Conservation (phyloP, 2,888 invertebrate species). For the Bhutanitis thaidina region DNA sequence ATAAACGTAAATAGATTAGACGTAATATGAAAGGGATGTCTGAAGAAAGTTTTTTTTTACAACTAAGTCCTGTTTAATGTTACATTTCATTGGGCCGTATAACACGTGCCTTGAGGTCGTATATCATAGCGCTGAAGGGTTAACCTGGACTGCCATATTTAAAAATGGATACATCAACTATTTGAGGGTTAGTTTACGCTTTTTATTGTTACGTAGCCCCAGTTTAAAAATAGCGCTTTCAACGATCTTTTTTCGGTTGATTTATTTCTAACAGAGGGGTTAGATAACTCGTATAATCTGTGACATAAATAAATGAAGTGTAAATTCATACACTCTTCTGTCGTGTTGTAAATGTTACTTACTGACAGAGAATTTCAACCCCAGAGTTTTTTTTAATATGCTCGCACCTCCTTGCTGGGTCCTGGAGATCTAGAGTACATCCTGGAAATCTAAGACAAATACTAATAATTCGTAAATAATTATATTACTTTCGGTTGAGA, state of each 20-base stretch:
- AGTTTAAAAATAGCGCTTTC: slow-evolving; percentile 60
- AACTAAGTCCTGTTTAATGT: slow-evolving; percentile 49
- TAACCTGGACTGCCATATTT: slow-evolving; percentile 49
- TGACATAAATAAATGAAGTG: slow-evolving; percentile 30
- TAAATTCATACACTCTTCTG: slow-evolving; percentile 22
- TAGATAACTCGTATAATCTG: slow-evolving; percentile 29
- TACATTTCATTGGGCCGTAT: slow-evolving; percentile 49
- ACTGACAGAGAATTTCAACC: too few species aligned
- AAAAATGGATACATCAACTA: slow-evolving; percentile 59
- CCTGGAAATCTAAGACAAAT: too few species aligned
- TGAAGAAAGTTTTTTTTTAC: slow-evolving; percentile 32
- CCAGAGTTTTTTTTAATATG: too few species aligned
- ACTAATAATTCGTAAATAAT: too few species aligned
- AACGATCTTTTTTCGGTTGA: slow-evolving; percentile 50
- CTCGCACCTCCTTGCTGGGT: too few species aligned
- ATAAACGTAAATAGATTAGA: slow-evolving; percentile 42
- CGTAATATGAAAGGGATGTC: slow-evolving; percentile 30
- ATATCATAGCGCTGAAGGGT: slow-evolving; percentile 60
- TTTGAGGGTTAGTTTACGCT: slow-evolving; percentile 50
- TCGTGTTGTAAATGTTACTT: neutral
- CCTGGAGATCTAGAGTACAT: too few species aligned
- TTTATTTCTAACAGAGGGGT: slow-evolving; percentile 39
- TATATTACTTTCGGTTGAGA: too few species aligned
- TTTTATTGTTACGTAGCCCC: slow-evolving; percentile 54
- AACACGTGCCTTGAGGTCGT: slow-evolving; percentile 55